Conservation (phyloP, 1,140 invertebrate genomes). For the Cyrtorhinus lividipennis region DNA sequence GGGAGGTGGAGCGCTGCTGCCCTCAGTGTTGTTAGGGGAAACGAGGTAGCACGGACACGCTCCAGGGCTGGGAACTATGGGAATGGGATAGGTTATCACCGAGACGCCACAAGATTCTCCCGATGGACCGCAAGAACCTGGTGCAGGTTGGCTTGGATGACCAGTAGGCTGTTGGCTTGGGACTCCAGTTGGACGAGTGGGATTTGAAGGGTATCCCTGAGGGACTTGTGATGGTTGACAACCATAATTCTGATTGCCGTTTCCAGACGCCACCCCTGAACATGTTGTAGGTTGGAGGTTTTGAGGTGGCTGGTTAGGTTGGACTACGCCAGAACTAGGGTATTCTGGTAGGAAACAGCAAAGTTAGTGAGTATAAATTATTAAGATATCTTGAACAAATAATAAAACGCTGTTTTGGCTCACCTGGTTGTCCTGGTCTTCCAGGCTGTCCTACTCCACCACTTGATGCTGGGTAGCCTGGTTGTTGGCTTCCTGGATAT, state of each 20-base stretch:
- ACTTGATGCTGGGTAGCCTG: slow-evolving; percentile 19
- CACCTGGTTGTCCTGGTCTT: slow-evolving; percentile 21
- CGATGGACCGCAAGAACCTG: slow-evolving; percentile 33
- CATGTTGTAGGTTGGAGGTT: no score
- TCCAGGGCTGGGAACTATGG: slow-evolving; percentile 36
- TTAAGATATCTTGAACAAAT: no score
- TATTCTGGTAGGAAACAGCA: no score
- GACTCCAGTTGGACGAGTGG: slow-evolving; percentile 14
- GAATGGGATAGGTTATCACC: slow-evolving; percentile 37
- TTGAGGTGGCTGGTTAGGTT: no score
- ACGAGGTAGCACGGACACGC: slow-evolving; percentile 39
- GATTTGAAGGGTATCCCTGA: slow-evolving; percentile 23
- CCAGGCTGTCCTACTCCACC: slow-evolving; percentile 18
- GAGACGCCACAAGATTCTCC: slow-evolving; percentile 32
- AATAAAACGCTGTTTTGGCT: no score
- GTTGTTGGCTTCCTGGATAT: slow-evolving; percentile 17
- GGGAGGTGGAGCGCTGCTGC: not conserved
- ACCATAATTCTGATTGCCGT: no score
- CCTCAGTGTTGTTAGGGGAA: slow-evolving; percentile 29
- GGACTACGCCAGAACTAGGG: no score
- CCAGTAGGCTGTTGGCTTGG: slow-evolving; percentile 17
- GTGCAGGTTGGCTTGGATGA: slow-evolving; percentile 3
- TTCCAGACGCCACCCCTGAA: no score
- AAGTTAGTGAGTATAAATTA: no score
- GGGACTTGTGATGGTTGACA: slow-evolving; percentile 20